Evolutionary conservation across 2,888 invertebrate genomes (phyloP).

Genomic region (Leuctra nigra): DNA sequence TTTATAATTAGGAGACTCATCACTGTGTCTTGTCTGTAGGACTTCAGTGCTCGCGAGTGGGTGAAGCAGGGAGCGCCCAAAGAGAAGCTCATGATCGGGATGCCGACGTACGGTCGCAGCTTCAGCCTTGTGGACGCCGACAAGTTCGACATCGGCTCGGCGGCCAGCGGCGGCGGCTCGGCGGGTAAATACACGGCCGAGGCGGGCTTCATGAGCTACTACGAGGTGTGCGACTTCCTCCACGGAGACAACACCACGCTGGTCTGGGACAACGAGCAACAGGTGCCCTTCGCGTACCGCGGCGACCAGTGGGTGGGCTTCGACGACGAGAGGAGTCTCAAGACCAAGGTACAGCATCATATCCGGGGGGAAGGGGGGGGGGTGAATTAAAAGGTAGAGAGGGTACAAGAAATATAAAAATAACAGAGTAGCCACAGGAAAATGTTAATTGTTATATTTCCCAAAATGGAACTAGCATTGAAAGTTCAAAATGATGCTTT

Average conservation of each 20-base stretch:
- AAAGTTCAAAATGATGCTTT: too few relatives aligned
- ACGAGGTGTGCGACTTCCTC: constrained; percentile 90
- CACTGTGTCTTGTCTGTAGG: too few relatives aligned
- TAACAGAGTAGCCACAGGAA: too few relatives aligned
- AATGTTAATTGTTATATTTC: not conserved
- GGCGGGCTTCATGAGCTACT: constrained; percentile 91
- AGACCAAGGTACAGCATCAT: constrained; percentile 65
- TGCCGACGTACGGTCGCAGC: constrained; percentile 90
- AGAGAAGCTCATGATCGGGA: constrained; percentile 89
- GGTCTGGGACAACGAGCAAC: constrained; percentile 94
- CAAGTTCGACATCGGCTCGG: constrained; percentile 88
- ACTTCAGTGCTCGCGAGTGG: constrained; percentile 88
- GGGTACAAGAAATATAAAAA: too few relatives aligned
- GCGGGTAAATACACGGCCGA: constrained; percentile 87
- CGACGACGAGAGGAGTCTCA: constrained; percentile 85
- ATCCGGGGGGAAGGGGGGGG: too few relatives aligned
- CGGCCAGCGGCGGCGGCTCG: constrained; percentile 77
- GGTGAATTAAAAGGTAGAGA: too few relatives aligned
- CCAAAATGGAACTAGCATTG: too few relatives aligned
- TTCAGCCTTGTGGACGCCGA: constrained; percentile 81
- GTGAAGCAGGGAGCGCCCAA: constrained; percentile 88
- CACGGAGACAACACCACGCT: constrained; percentile 84
- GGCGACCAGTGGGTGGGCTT: constrained; percentile 93
- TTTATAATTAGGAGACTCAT: too few relatives aligned
- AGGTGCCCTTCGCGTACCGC: constrained; percentile 90